A percentile compares a stretch with the other conserved stretches of the same genome.
phyloP scores from a whole-genome alignment of 1,140 invertebrate species.

The Tetramorium parvispinum region DNA sequence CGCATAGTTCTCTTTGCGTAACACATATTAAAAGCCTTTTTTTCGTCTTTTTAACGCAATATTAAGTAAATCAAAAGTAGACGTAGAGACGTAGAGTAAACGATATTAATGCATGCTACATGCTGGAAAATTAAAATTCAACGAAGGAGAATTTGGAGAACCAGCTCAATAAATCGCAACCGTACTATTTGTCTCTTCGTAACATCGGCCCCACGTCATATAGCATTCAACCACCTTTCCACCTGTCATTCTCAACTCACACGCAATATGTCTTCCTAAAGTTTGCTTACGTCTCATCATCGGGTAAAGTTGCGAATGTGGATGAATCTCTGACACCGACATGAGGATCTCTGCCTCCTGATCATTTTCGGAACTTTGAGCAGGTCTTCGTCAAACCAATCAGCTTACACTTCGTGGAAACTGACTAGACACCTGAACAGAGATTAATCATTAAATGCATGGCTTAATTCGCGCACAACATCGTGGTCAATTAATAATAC shows the following conservation, averaged over 20 bases:
- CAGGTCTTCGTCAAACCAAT: conserved; percentile 40
- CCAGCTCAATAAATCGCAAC: conserved; percentile 74
- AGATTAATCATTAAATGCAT: conserved; percentile 48
- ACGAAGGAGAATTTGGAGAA: conserved; percentile 20
- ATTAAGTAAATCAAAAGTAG: not conserved
- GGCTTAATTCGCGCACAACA: conserved; percentile 15
- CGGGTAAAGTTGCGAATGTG: conserved; percentile 35
- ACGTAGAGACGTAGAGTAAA: conserved; percentile 29
- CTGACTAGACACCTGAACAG: conserved; percentile 48
- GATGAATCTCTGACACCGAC: conserved; percentile 38
- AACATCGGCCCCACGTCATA: conserved; percentile 76
- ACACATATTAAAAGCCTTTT: not conserved
- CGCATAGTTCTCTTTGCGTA: not conserved
- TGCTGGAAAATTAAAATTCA: not conserved
- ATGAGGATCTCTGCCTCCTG: conserved; percentile 46
- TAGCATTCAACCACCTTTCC: conserved; percentile 75
- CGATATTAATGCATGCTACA: not conserved
- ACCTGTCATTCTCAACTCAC: conserved; percentile 70
- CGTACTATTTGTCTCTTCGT: conserved; percentile 72
- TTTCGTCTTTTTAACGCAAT: not conserved
- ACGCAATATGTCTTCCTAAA: conserved; percentile 77
- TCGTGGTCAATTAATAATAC: conserved; percentile 31
- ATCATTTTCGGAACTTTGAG: conserved; percentile 51
- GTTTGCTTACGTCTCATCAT: conserved; percentile 69
- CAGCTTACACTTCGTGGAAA: conserved; percentile 29